phyloP scores from a whole-genome alignment of 2,888 invertebrate species.

The Clitarchus hookeri region DNA sequence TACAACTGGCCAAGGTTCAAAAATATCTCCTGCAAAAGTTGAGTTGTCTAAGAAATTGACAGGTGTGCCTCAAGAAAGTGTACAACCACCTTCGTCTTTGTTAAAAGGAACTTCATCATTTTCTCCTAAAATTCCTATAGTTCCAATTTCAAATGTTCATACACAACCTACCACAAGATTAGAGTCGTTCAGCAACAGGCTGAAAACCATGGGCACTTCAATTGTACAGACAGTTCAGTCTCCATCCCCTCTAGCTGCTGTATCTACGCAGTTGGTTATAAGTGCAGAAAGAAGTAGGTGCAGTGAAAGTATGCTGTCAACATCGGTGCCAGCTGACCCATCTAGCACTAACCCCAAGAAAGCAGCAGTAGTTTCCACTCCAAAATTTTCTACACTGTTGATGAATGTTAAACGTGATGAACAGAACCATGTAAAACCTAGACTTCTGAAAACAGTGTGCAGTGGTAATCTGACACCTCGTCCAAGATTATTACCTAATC shows the following conservation, averaged over 20 bases:
- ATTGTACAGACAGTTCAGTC: not conserved
- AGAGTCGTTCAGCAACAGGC: not conserved
- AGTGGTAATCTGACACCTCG: not conserved
- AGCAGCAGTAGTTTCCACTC: not conserved
- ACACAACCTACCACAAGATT: not conserved
- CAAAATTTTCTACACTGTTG: not conserved
- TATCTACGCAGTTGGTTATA: not conserved
- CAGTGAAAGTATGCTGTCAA: not conserved
- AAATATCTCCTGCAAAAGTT: not conserved
- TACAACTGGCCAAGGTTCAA: not conserved
- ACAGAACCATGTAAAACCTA: not conserved
- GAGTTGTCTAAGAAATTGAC: not conserved
- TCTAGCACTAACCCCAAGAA: not conserved
- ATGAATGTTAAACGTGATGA: not conserved
- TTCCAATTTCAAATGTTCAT: not conserved
- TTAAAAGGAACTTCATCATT: not conserved
- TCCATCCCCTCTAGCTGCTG: not conserved
- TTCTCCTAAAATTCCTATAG: not conserved
- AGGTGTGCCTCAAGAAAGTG: not conserved
- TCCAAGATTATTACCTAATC: not conserved
- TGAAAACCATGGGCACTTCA: not conserved
- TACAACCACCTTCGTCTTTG: not conserved
- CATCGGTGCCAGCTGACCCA: not conserved
- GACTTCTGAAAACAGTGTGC: not conserved
- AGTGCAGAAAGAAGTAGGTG: not conserved